phyloP scores from a whole-genome alignment of 64 coral and sea anemone genomes.

The Pocillopora damicornis region DNA sequence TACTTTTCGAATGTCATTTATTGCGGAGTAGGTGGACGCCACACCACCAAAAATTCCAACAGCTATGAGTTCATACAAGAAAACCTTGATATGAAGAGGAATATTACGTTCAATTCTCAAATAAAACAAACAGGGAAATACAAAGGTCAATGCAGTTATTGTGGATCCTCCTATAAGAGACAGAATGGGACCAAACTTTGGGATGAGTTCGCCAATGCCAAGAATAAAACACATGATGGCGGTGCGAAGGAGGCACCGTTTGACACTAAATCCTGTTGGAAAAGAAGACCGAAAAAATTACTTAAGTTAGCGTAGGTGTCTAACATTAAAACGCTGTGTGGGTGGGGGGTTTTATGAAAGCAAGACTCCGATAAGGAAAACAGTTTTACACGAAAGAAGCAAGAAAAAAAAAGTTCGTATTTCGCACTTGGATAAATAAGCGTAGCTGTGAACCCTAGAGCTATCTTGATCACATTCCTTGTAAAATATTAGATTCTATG shows the following conservation, averaged over 20 bases:
- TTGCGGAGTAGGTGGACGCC: slow-evolving; percentile 73
- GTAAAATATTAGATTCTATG: too few relatives aligned
- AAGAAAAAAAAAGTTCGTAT: too few relatives aligned
- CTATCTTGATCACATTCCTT: too few relatives aligned
- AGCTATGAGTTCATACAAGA: slow-evolving; percentile 77
- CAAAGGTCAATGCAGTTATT: slow-evolving; percentile 73
- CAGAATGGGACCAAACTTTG: slow-evolving; percentile 91
- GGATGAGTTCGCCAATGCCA: slow-evolving; percentile 74
- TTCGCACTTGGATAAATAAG: too few relatives aligned
- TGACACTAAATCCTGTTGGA: slow-evolving; percentile 49
- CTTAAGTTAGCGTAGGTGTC: too few relatives aligned
- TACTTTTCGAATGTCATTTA: slow-evolving; percentile 67
- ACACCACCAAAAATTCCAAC: slow-evolving; percentile 73
- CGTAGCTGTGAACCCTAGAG: too few relatives aligned
- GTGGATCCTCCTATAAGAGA: slow-evolving; percentile 90
- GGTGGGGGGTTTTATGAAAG: too few relatives aligned
- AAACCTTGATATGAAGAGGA: slow-evolving; percentile 73
- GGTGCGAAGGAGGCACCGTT: slow-evolving; percentile 73
- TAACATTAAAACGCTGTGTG: background rate
- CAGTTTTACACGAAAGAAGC: too few relatives aligned
- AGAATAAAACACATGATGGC: slow-evolving; percentile 71
- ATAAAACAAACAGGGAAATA: slow-evolving; percentile 90
- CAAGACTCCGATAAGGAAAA: too few relatives aligned
- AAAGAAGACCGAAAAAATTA: background rate
- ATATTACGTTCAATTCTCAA: slow-evolving; percentile 53